phyloP scores from a whole-genome alignment of 2,888 invertebrate species.

The Lepidocyrtinus sp. region DNA sequence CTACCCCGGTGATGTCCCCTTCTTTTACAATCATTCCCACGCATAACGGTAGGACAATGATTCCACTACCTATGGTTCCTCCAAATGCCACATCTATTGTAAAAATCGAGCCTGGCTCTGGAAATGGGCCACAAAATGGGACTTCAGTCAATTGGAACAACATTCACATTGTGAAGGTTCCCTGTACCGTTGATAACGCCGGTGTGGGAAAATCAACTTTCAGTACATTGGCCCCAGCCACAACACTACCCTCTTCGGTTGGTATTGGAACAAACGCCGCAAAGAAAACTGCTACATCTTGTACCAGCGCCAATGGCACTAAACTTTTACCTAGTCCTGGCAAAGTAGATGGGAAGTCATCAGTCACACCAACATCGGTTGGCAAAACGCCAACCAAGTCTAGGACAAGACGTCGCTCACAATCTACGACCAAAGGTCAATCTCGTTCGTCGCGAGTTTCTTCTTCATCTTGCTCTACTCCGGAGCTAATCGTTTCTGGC shows the following conservation, averaged over 20 bases:
- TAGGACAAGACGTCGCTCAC: slow-evolving; percentile 53
- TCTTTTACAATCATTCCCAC: slow-evolving; percentile 55
- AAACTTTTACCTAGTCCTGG: slow-evolving; percentile 46
- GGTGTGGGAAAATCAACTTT: slow-evolving; percentile 30
- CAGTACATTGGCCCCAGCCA: slow-evolving; percentile 38
- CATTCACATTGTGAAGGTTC: slow-evolving; percentile 43
- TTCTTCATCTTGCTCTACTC: slow-evolving; percentile 35
- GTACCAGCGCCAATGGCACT: slow-evolving; percentile 4
- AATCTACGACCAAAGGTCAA: slow-evolving; percentile 54
- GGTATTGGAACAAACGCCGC: background rate
- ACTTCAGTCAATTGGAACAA: slow-evolving; percentile 47
- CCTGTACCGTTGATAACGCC: slow-evolving; percentile 25
- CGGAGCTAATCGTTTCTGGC: slow-evolving; percentile 28
- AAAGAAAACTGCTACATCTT: background rate
- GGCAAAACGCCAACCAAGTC: slow-evolving; percentile 59
- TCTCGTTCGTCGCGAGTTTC: slow-evolving; percentile 43
- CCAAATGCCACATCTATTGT: slow-evolving; percentile 26
- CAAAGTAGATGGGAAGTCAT: slow-evolving; percentile 44
- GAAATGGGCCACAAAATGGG: background rate
- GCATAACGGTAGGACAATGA: slow-evolving; percentile 38
- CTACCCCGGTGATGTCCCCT: slow-evolving; percentile 37
- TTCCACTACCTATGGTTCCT: slow-evolving; percentile 44
- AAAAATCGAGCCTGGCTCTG: slow-evolving; percentile 46
- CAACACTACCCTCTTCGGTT: background rate
- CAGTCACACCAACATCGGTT: slow-evolving; percentile 10